Evolutionary conservation across 2,113 vertebrate species (phyloP).

Genomic region (Variabilichromis moorii): DNA sequence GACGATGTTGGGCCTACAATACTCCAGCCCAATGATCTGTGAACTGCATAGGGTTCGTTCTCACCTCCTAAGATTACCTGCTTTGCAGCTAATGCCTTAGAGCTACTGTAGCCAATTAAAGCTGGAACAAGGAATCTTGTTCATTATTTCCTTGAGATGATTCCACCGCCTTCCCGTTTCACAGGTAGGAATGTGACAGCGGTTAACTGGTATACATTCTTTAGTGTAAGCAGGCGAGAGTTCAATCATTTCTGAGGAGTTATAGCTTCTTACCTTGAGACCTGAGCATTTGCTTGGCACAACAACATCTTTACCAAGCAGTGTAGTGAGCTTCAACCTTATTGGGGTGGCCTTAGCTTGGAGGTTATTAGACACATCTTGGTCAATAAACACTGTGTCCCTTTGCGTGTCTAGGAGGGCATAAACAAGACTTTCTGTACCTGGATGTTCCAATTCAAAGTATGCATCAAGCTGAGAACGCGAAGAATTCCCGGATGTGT

Average conservation of each 20-base stretch:
- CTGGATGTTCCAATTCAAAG: background rate
- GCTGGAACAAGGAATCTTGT: background rate
- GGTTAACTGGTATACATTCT: background rate
- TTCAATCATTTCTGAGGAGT: background rate
- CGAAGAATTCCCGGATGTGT: too few relatives aligned
- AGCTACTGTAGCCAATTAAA: background rate
- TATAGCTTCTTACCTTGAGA: background rate
- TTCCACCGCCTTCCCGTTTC: background rate
- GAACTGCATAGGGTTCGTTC: background rate
- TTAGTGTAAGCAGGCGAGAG: background rate
- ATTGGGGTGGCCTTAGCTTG: background rate
- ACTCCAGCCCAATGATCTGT: background rate
- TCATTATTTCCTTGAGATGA: background rate
- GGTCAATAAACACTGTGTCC: background rate
- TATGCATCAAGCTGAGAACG: too few relatives aligned
- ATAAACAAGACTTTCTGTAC: background rate
- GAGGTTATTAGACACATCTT: background rate
- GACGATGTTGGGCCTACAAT: background rate
- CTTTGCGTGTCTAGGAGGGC: too few relatives aligned
- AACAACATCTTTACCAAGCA: background rate
- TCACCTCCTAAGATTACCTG: background rate
- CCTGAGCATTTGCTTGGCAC: background rate
- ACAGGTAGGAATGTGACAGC: background rate
- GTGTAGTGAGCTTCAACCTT: background rate
- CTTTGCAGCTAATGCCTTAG: background rate